Base-by-base conservation (phyloP, 1,140 invertebrate species). In the Batillaria attramentaria region DNA sequence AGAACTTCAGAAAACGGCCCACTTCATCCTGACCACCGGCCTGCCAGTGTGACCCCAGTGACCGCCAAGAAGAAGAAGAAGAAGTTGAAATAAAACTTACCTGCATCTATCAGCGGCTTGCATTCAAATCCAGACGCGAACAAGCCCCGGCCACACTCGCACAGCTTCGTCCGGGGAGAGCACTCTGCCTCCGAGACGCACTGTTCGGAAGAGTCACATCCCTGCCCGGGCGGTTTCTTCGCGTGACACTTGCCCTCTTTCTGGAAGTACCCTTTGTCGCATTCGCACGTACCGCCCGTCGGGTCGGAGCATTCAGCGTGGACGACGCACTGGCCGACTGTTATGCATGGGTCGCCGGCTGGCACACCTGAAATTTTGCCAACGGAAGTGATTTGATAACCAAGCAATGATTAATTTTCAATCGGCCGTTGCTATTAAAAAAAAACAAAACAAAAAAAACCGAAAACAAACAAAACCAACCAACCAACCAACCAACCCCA, bases 151-250 rank as follows among this genome's bases (percentile, higher is more conserved):
- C 31, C 8, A 54, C 79, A 80, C 41, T 41, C 5, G 31, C 79
- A 80, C 1, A 68, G 37, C 1, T 65, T 57, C 13, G 35, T 72
- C 37, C 31, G 28, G 6, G 46, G 41, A 16, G 75, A 75, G 33
- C 79, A 80, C 41, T 41, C 39, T 18, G 79, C 46, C 31, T 80
- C 75, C 16, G 54, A 35, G 16, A 75, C 75, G 33, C 79, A 80
- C 42, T 80, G 50, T 46, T 54, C 28, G 33, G 68, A 13, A 62
- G 46, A 35, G 39, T 78, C 37, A 42, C 60, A 75, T 6, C 37
- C 73, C 13, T 75, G 73, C 3, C 73, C 73, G 1, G 73, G 73
- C 54, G 73, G 73, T 39, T 75, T 75, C 73, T 65, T 62, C 37
- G 6, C 57, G 20, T 28, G 31, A 70, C 79, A 81, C 69, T 77